Evolutionary conservation across 2,113 vertebrate genomes (phyloP).

Genomic region (Clarias macrocephalus): DNA sequence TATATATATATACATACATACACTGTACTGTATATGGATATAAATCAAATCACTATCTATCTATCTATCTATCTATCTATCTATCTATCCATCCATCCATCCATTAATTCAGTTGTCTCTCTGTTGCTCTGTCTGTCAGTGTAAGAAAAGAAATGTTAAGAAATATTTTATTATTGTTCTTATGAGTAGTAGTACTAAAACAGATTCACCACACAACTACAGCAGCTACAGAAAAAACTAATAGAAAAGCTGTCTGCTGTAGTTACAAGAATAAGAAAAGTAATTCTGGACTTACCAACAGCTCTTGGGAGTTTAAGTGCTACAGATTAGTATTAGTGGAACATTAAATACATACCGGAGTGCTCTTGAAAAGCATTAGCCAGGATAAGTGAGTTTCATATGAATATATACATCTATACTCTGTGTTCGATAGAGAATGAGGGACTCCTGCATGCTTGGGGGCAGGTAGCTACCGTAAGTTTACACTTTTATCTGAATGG

Average conservation of each 20-base stretch:
- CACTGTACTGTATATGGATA: too few relatives aligned
- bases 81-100: too few relatives aligned
- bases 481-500: not conserved
- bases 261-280: not conserved
- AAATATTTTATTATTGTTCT: not conserved
- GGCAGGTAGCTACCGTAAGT: not conserved
- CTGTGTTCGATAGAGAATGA: not conserved
- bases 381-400: not conserved
- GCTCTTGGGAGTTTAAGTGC: not conserved
- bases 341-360: not conserved
- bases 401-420: not conserved
- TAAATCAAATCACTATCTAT: too few relatives aligned
- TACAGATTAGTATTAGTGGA: not conserved
- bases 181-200: not conserved
- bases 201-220: not conserved
- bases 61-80: too few relatives aligned
- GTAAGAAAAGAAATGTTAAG: too few relatives aligned
- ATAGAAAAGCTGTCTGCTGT: not conserved
- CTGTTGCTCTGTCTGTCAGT: not conserved
- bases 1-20: too few relatives aligned
- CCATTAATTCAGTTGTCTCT: not conserved
- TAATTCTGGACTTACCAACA: not conserved
- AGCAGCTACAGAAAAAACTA: not conserved
- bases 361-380: not conserved
- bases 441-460: not conserved